Evolutionary conservation across 1,140 invertebrate species (phyloP), one percentile per base, ranked within the genome.

Genomic region (Caenorhabditis latens): DNA sequence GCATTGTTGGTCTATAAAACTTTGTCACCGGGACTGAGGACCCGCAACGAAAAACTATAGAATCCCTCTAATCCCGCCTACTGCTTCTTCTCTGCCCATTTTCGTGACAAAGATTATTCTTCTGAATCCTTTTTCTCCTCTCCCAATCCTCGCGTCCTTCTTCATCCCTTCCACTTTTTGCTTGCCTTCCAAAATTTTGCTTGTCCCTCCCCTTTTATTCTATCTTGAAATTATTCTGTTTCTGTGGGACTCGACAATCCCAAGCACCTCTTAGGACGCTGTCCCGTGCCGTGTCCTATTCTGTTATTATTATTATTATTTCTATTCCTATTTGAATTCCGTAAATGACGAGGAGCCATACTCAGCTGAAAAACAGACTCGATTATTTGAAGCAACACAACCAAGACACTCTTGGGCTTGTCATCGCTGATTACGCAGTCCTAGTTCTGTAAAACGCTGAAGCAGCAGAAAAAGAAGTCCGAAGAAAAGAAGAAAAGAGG

Each of bases 61-160:
- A 79, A 79, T 48, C 46, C 71, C 40, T 79, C 71, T 79, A 79
- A 79, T 79, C 71, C 71, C 71, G 71, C 71, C 71, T 79, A 79
- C 71, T 79, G 71, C 19, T 79, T 42, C 71, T 65, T 58, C 57
- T 58, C 21, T 58, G n/a, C 8, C 67, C 71, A 79, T 79, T 79
- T 79, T 79, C 71, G 71, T 79, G 71, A 79, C 71, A 79, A 79
- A 79, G 71, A 79, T 79, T 53, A 79, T 79, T 79, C 71, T 79
- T 79, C 71, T 79, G 71, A 79, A 79, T 79, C 71, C 46, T 50
- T 24, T 19, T 50, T 46, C 11, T 79, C 46, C 7, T 50, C 9
- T 14, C 46, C 40, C 32, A 32, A 19, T 58, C 57, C 2, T 63
- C 61, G 61, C 61, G 61, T 63, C 61, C 61, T 32, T 79, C n/a